phyloP scores from a whole-genome alignment of 1,140 invertebrate genomes.

The Luehdorfia chinensis region DNA sequence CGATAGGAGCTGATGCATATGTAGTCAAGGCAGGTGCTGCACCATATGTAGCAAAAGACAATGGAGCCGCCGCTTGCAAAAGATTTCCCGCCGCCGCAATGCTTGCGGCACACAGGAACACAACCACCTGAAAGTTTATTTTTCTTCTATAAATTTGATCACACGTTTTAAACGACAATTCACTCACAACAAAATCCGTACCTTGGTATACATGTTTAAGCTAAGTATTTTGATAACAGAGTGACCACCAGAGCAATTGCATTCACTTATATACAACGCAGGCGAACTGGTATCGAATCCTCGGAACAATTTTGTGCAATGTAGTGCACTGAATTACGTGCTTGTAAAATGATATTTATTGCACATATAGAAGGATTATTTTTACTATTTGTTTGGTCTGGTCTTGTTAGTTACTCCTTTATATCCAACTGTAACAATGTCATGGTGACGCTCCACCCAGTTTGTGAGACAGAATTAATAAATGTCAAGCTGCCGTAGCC shows the following conservation, averaged over 20 bases:
- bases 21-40: conserved; percentile 6
- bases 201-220: conserved; percentile 42
- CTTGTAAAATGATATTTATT: conserved; percentile 30
- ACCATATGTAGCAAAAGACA: conserved; percentile 4
- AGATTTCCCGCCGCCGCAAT: conserved; percentile 38
- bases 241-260: conserved; percentile 28
- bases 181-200: conserved; percentile 16
- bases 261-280: conserved; percentile 39
- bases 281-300: conserved; percentile 33
- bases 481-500: conserved; percentile 9
- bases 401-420: conserved; percentile 22
- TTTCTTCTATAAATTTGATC: background rate
- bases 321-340: conserved; percentile 19
- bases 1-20: background rate
- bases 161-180: background rate
- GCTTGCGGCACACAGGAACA: conserved; percentile 32
- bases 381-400: conserved; percentile 15
- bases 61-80: conserved; percentile 21
- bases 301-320: conserved; percentile 33
- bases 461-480: conserved; percentile 16
- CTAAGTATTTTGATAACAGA: conserved; percentile 25
- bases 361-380: conserved; percentile 26
- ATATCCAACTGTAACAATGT: conserved; percentile 37
- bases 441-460: conserved; percentile 32
- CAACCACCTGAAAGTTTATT: conserved; percentile 27